Percentiles rank a stretch among this genome's conserved stretches.
Evolutionary conservation across 1,140 invertebrate species (phyloP).

Genomic region (Brachionus asplanchnoidis): DNA sequence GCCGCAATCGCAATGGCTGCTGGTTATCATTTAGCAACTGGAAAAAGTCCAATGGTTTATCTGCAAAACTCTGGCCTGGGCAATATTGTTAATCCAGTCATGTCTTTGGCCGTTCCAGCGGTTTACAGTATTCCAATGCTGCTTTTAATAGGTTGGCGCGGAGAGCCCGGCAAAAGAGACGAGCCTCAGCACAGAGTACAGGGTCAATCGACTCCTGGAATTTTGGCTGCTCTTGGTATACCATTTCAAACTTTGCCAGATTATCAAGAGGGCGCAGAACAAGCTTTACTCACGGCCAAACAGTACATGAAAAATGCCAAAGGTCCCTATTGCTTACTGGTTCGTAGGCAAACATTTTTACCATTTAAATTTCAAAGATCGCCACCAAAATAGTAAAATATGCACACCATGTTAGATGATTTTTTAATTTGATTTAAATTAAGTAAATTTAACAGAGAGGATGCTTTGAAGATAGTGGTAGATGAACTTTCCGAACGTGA

Average conservation of each 20-base stretch:
- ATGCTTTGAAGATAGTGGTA: slow-evolving; percentile 50
- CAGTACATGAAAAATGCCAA: slow-evolving; percentile 55
- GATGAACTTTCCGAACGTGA: slow-evolving; percentile 50
- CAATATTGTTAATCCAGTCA: slow-evolving; percentile 58
- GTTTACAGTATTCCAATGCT: slow-evolving; percentile 59
- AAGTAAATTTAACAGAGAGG: slow-evolving; percentile 52
- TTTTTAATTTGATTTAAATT: slow-evolving; percentile 38
- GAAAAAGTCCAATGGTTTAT: slow-evolving; percentile 56
- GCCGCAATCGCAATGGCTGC: slow-evolving; percentile 55
- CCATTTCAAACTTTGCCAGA: slow-evolving; percentile 57
- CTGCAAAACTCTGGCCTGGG: slow-evolving; percentile 59
- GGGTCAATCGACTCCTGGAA: slow-evolving; percentile 56
- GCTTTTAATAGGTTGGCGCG: slow-evolving; percentile 59
- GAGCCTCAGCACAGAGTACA: slow-evolving; percentile 59
- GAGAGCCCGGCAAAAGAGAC: slow-evolving; percentile 59
- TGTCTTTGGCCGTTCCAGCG: slow-evolving; percentile 55
- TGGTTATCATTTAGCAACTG: slow-evolving; percentile 58
- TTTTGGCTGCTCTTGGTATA: slow-evolving; percentile 57
- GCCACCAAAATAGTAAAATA: background rate
- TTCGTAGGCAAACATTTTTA: slow-evolving; percentile 57
- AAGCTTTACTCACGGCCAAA: slow-evolving; percentile 54
- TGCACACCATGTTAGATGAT: too few species aligned
- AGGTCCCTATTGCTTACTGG: slow-evolving; percentile 57
- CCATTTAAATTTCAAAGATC: slow-evolving; percentile 50
- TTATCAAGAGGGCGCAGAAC: slow-evolving; percentile 56